phyloP scores from a whole-genome alignment of 2,113 vertebrate genomes.

The Trachemys scripta region DNA sequence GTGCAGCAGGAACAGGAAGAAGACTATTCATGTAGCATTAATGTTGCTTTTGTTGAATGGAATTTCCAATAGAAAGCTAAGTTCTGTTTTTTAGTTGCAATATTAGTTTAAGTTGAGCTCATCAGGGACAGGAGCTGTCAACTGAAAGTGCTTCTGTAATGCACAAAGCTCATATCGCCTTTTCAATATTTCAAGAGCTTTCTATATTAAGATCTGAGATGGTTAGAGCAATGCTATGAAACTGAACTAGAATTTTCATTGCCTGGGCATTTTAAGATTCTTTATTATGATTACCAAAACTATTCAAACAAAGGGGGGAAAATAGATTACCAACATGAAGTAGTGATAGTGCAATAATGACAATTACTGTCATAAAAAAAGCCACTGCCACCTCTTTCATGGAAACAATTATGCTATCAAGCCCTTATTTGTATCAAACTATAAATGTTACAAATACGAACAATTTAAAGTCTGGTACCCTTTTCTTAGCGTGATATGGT shows the following conservation, averaged over 20 bases:
- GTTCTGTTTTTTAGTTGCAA: neutral
- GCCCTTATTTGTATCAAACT: neutral
- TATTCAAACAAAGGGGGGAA: constrained; percentile 46
- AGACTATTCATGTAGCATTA: neutral
- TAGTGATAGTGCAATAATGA: neutral
- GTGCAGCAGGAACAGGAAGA: neutral
- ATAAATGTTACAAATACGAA: neutral
- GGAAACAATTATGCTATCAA: neutral
- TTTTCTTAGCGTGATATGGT: neutral
- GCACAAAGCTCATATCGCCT: neutral
- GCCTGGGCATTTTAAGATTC: neutral
- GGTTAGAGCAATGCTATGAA: neutral
- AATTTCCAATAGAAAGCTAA: neutral
- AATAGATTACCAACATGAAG: constrained; percentile 23
- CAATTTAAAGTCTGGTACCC: neutral
- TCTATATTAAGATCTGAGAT: neutral
- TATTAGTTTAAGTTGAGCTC: neutral
- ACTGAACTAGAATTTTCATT: neutral
- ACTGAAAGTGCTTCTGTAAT: neutral
- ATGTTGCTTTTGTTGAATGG: neutral
- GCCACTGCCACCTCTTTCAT: neutral
- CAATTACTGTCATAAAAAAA: neutral
- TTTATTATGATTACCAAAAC: constrained; percentile 26
- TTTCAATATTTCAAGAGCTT: neutral
- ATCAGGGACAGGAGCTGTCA: neutral